Conservation (phyloP, 2,888 invertebrate genomes). For the Oscheius onirici region DNA sequence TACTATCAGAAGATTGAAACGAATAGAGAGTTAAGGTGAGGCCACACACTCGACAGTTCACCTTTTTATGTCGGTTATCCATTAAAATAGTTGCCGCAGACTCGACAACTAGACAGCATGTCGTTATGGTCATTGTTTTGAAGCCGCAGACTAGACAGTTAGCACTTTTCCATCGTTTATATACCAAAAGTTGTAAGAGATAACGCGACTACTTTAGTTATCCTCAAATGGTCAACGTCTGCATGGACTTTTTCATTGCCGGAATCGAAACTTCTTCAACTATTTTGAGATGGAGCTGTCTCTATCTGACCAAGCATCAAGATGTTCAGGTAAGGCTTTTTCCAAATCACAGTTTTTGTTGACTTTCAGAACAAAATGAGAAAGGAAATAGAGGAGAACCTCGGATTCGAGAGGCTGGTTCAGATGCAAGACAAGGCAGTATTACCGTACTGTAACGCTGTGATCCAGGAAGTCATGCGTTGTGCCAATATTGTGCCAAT, state of each 20-base stretch:
- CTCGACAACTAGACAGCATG: no score
- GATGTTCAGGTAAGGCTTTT: conserved; percentile 43
- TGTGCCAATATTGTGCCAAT: conserved; percentile 43
- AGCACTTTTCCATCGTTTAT: no score
- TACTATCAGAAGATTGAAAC: conserved; percentile 36
- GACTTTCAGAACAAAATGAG: conserved; percentile 41
- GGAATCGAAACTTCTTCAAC: conserved; percentile 61
- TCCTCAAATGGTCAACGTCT: conserved; percentile 23
- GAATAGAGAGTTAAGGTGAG: background rate
- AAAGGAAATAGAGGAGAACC: conserved; percentile 38
- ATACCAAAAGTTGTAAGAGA: no score
- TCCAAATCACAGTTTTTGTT: background rate
- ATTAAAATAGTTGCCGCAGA: no score
- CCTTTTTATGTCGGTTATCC: no score
- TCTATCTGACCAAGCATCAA: conserved; percentile 48
- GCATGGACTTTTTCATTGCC: conserved; percentile 55
- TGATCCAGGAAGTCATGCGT: conserved; percentile 42
- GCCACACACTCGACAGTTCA: no score
- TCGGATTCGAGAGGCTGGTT: conserved; percentile 44
- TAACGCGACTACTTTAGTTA: no score
- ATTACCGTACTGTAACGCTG: conserved; percentile 44
- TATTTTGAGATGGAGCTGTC: conserved; percentile 48
- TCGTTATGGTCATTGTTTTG: no score
- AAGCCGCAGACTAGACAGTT: no score
- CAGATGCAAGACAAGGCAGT: conserved; percentile 41